Percentiles rank a stretch among this genome's conserved stretches.
phyloP scores from a whole-genome alignment of 2,113 vertebrate species.

The Brachypteracias leptosomus region DNA sequence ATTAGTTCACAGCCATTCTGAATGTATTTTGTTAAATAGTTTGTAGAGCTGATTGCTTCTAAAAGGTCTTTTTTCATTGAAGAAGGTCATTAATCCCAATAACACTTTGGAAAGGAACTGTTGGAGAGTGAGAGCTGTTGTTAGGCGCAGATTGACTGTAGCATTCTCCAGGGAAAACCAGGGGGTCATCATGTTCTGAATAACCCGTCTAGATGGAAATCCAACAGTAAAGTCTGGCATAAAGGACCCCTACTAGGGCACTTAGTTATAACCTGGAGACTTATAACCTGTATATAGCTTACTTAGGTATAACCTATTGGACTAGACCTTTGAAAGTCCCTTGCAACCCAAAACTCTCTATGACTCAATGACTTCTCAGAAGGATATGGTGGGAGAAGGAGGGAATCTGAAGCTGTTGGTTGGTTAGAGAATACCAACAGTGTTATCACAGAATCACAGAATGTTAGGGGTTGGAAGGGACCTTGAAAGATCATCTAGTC shows the following conservation, averaged over 20 bases:
- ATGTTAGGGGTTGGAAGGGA: no score
- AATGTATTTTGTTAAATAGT: conserved; percentile 27
- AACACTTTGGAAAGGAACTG: not conserved
- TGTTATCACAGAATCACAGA: no score
- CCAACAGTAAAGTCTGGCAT: not conserved
- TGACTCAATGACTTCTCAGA: no score
- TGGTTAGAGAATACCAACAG: not conserved
- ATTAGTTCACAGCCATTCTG: not conserved
- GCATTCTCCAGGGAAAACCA: not conserved
- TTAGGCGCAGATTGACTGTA: not conserved
- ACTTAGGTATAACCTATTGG: not conserved
- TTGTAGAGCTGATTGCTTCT: not conserved
- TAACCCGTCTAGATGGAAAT: not conserved
- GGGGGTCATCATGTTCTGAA: not conserved
- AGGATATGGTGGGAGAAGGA: not conserved
- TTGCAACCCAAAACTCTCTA: no score
- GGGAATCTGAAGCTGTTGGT: not conserved
- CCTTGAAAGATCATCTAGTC: no score
- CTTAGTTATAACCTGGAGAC: not conserved
- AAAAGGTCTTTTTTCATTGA: not conserved
- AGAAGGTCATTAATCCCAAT: not conserved
- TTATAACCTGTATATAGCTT: not conserved
- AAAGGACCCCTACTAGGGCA: not conserved
- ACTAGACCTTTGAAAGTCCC: not conserved
- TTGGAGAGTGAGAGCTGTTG: not conserved